Evolutionary conservation across 1,140 invertebrate species (phyloP).

Genomic region (Nasonia giraulti): DNA sequence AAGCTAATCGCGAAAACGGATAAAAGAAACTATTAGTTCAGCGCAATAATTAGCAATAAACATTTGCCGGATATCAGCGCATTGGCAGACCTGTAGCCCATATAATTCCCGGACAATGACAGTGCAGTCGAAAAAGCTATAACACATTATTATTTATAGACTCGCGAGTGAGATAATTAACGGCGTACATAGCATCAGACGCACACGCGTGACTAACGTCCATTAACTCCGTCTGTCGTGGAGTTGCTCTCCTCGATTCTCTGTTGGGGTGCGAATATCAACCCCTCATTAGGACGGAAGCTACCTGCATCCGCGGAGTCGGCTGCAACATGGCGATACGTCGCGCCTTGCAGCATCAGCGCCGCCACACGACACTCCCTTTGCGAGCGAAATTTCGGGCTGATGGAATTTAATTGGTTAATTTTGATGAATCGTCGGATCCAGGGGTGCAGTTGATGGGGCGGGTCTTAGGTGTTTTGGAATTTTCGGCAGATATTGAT

Average conservation of each 20-base stretch:
- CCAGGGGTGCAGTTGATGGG: background rate
- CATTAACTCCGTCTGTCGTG: constrained; percentile 47
- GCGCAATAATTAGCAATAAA: no score
- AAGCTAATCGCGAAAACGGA: no score
- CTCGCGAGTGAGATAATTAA: constrained; percentile 9
- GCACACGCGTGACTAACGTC: constrained; percentile 28
- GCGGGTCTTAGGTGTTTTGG: background rate
- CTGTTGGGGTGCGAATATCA: constrained; percentile 43
- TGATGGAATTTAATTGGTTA: constrained; percentile 30
- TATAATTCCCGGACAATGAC: background rate
- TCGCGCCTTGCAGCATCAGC: constrained; percentile 41
- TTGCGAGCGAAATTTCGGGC: constrained; percentile 31
- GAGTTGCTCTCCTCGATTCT: constrained; percentile 11
- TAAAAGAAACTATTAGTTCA: no score
- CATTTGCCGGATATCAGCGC: no score
- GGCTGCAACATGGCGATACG: constrained; percentile 44
- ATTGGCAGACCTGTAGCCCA: background rate
- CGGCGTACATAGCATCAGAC: background rate
- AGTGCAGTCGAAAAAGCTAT: background rate
- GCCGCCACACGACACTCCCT: constrained; percentile 30
- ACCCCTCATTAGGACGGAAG: constrained; percentile 23
- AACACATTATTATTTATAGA: background rate
- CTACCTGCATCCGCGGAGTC: constrained; percentile 35
- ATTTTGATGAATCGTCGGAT: background rate
- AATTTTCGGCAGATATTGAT: background rate